Evolutionary conservation across 2,888 invertebrate species (phyloP), one percentile per base, ranked within the genome.

Genomic region (Drepanosiphum platanoidis): DNA sequence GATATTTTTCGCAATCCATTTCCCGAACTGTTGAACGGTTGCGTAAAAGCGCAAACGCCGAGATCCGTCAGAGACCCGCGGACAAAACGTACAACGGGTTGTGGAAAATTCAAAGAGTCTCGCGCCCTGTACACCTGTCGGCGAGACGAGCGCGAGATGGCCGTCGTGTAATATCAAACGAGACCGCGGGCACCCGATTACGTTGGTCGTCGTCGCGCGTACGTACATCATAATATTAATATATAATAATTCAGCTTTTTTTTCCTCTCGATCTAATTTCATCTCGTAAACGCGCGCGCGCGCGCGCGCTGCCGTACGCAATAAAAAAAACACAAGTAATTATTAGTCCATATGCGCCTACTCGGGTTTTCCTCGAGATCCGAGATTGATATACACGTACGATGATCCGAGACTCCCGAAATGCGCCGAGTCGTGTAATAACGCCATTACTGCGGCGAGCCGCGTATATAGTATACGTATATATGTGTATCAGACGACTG

Each of bases 371-470:
- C 27, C 68, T 42, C 18, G 22, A 80, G 34, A n/a, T 70, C 27
- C 80, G 68, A 68, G 68, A 80, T 68, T 52, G 70, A 71, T 81
- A 36, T 27, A 79, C 68, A 66, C 64, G 46, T 46, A 30, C 42
- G 27, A 27, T 3, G 13, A 13, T 5, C 36, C 36, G 68, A 8
- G 39, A 9, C 27, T 39, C 5, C 64, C 78, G 58, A 58, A 13
- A 75, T 3, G 15, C 75, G 18, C 58, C 8, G 7, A 46, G 18
- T 18, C 15, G 15, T 3, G 22, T 58, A 81, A 81, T 81, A 71
- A 71, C 80, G 70, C 71, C 70, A 81, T 81, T 81, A 80, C 70
- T 22, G 64, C n/a, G 7, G 42, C 42, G n/a, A n/a, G n/a, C 18
- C 4, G 46, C 18, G 18, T 58, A 18, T 58, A 61, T 7, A 8